A percentile compares a stretch with the other conserved stretches of the same genome.
These are phyloP conservation scores for Pocillopora verrucosa DNA, from an alignment of 64 coral and sea anemone species.

Conservation along the genomic window DNA sequence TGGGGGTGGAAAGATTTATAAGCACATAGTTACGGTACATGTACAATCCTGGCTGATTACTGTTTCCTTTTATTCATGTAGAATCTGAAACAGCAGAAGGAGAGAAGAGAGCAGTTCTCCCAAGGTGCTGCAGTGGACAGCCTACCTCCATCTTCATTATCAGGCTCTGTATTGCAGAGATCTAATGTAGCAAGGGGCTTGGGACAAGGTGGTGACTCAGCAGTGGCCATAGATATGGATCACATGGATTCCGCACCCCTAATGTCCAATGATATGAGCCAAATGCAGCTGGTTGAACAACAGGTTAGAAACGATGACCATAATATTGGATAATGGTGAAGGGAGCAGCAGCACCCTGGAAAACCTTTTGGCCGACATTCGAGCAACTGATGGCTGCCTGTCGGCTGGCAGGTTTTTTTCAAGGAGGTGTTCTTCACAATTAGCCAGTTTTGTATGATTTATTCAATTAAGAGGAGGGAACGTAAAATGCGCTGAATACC, in stretches of 20 bases:
- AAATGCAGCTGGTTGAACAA: constrained; percentile 52
- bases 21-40: too few species aligned
- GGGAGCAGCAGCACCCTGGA: too few species aligned
- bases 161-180: constrained; percentile 69
- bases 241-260: constrained; percentile 46
- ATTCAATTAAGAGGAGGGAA: too few species aligned
- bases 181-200: constrained; percentile 47
- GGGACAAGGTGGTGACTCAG: constrained; percentile 25
- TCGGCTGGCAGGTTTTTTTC: too few species aligned
- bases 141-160: constrained; percentile 65
- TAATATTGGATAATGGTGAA: too few species aligned
- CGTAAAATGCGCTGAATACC: too few species aligned
- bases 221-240: constrained; percentile 89
- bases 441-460: too few species aligned
- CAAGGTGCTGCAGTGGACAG: constrained; percentile 79
- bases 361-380: too few species aligned
- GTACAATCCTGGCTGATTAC: neutral
- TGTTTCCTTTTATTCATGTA: constrained; percentile 1
- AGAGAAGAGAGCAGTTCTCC: constrained; percentile 97
- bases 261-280: constrained; percentile 69
- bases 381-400: too few species aligned
- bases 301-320: constrained; percentile 38
- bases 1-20: too few species aligned
- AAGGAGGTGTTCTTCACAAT: too few species aligned
- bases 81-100: constrained; percentile 99